Percentiles rank a stretch among this genome's conserved stretches.
These are phyloP conservation scores for Dicerorhinus sumatrensis DNA, from an alignment of 2,113 vertebrate species.

Conservation along the genomic window DNA sequence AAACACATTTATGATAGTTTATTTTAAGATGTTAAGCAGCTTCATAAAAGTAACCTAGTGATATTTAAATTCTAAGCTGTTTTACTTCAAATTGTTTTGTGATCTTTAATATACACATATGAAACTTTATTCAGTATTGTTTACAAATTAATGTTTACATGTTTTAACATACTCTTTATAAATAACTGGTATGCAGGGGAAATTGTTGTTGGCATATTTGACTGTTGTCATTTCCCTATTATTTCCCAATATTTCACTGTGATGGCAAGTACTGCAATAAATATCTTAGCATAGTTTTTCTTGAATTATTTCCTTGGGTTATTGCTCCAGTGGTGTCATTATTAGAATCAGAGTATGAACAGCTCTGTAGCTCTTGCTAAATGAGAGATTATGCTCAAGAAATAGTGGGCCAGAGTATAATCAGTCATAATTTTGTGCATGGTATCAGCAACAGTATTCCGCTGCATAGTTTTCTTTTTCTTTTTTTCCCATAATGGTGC, in stretches of 20 bases:
- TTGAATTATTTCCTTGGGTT: neutral
- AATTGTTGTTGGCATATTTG: neutral
- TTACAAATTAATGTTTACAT: neutral
- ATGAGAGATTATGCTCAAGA: neutral
- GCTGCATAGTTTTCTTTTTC: neutral
- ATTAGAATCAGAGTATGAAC: neutral
- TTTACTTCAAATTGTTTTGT: slow-evolving; percentile 35
- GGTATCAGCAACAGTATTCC: neutral
- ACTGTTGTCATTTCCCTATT: neutral
- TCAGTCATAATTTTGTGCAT: neutral
- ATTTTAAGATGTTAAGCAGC: slow-evolving; percentile 26
- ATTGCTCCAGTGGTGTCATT: neutral
- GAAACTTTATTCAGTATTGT: neutral
- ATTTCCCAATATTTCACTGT: neutral
- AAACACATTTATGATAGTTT: neutral
- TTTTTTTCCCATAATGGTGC: neutral
- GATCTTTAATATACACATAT: neutral
- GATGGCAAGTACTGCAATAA: neutral
- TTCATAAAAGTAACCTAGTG: neutral
- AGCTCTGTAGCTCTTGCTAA: neutral
- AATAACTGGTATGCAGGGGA: neutral
- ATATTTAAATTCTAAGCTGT: neutral
- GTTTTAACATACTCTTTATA: neutral
- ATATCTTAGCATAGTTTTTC: neutral
- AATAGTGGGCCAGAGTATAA: neutral